Conservation (phyloP, 2,888 invertebrate species). For the Scaptomyza parva region DNA sequence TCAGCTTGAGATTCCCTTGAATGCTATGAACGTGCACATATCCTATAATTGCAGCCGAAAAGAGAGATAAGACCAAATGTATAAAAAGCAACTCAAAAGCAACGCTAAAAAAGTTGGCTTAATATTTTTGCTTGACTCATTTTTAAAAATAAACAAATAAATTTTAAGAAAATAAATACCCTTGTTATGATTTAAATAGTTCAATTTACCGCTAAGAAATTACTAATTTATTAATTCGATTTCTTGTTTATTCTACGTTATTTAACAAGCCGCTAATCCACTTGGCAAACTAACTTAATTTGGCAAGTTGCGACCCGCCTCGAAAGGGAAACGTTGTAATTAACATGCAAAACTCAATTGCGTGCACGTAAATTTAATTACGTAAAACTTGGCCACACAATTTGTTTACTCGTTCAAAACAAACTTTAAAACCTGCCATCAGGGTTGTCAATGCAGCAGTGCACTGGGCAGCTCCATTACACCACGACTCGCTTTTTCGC, state of each 20-base stretch:
- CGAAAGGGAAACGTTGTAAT: slow-evolving; percentile 15
- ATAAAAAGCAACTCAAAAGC: not conserved
- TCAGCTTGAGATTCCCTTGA: slow-evolving; percentile 28
- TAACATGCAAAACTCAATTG: slow-evolving; percentile 49
- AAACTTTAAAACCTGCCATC: slow-evolving; percentile 69
- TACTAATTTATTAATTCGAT: not conserved
- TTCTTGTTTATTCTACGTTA: not conserved
- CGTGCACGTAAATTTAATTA: slow-evolving; percentile 74
- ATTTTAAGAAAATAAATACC: too few species aligned
- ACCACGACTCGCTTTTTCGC: not conserved
- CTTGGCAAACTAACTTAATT: slow-evolving; percentile 24
- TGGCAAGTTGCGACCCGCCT: slow-evolving; percentile 6
- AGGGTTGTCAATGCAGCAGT: slow-evolving; percentile 60
- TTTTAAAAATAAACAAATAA: too few species aligned
- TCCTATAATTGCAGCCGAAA: too few species aligned
- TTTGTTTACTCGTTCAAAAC: slow-evolving; percentile 78
- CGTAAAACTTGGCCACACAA: slow-evolving; percentile 68
- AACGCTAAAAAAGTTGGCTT: not conserved
- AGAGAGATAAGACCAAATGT: not conserved
- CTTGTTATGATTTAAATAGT: not conserved
- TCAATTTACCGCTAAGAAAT: not conserved
- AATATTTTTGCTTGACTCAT: not conserved
- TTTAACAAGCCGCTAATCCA: slow-evolving; percentile 27
- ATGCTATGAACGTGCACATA: not conserved
- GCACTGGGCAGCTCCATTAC: not conserved